Conservation (phyloP, 2,888 invertebrate species). For the Laothoe populi region DNA sequence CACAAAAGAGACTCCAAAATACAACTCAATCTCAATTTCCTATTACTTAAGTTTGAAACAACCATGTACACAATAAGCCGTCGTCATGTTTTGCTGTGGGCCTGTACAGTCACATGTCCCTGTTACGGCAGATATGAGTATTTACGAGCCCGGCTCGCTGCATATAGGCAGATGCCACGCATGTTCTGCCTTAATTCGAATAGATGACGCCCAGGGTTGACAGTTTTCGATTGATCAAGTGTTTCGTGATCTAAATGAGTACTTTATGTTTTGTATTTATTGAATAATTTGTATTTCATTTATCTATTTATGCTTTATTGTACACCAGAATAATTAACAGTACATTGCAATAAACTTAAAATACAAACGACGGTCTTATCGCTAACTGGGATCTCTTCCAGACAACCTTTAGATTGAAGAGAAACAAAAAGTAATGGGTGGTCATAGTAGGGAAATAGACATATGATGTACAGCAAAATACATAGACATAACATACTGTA, state of each 20-base stretch:
- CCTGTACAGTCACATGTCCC: constrained; percentile 60
- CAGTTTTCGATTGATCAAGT: constrained; percentile 17
- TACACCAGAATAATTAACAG: too few relatives aligned
- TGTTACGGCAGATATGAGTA: constrained; percentile 76
- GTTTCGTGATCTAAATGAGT: background rate
- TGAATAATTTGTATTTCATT: too few relatives aligned
- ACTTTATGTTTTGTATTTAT: background rate
- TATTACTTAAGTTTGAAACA: constrained; percentile 34
- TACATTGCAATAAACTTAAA: too few relatives aligned
- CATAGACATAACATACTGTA: too few relatives aligned
- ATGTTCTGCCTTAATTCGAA: constrained; percentile 82
- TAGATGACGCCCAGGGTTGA: constrained; percentile 76
- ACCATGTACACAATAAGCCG: constrained; percentile 53
- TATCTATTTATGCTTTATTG: too few relatives aligned
- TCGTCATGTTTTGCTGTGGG: constrained; percentile 57
- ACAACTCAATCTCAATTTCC: constrained; percentile 2
- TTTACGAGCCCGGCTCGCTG: constrained; percentile 70
- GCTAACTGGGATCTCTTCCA: too few relatives aligned
- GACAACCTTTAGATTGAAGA: too few relatives aligned
- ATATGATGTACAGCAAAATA: too few relatives aligned
- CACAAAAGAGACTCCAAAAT: background rate
- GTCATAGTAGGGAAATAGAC: too few relatives aligned
- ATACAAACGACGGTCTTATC: too few relatives aligned
- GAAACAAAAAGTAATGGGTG: too few relatives aligned
- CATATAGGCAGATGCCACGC: constrained; percentile 82